Percentiles rank a stretch among this genome's conserved stretches.
Conservation (phyloP, 2,113 vertebrate genomes). For the Chaetorhynchus papuensis region DNA sequence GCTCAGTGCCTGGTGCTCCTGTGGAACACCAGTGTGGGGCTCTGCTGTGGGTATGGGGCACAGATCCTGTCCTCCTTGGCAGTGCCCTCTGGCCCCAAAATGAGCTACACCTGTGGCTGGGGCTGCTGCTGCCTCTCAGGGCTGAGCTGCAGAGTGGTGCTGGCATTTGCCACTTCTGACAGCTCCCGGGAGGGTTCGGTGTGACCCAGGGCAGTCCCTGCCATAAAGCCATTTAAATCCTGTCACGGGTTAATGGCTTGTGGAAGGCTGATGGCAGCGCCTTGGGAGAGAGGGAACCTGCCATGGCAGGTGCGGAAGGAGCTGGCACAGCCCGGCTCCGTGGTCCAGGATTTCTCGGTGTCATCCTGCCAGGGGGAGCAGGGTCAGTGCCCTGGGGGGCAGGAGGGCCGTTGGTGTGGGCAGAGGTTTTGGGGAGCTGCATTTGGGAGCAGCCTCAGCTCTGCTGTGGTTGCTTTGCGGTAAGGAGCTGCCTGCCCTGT, state of each 20-base stretch:
- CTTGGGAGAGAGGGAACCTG: not conserved
- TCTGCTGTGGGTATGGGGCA: not conserved
- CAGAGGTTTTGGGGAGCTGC: not conserved
- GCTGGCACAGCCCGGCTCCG: rapidly evolving
- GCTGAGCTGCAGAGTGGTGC: not conserved
- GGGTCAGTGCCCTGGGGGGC: rapidly evolving
- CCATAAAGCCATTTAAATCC: not conserved
- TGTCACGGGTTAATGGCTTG: not conserved
- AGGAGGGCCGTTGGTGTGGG: not conserved
- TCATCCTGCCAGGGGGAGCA: rapidly evolving
- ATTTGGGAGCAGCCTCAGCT: not conserved
- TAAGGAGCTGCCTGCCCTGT: not conserved
- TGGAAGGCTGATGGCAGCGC: not conserved
- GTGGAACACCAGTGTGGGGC: rapidly evolving
- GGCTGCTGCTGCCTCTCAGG: not conserved
- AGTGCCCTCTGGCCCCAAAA: not conserved
- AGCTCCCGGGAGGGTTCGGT: not conserved
- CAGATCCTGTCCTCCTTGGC: not conserved
- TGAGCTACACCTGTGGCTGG: rapidly evolving
- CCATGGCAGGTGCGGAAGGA: not conserved
- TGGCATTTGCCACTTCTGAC: not conserved
- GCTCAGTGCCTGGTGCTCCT: rapidly evolving
- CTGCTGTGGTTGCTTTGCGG: rapidly evolving
- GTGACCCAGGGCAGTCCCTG: not conserved
- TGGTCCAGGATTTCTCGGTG: rapidly evolving